Base-by-base conservation (phyloP, 2,113 vertebrate genomes). In the Mastomys natalensis region DNA sequence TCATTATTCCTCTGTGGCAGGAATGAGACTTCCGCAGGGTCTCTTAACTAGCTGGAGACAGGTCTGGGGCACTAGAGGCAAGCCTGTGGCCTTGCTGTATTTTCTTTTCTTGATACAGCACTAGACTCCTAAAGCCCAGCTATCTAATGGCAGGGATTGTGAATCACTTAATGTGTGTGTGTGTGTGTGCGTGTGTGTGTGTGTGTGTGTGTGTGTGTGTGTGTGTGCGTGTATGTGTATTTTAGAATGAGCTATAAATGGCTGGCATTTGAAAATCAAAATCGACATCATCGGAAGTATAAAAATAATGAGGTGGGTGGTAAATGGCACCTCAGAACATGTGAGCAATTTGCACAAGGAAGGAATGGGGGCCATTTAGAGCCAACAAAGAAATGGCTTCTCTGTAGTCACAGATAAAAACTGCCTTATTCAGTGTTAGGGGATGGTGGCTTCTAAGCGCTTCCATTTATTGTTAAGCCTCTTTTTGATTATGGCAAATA, bases 201-300 rank as follows among this genome's bases (percentile, higher is more conserved):
- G 66, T 19, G 73, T 74, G 78, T 64, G 29, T 91, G 62, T 73
- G 60, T 64, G 48, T 64, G 29, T 48, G 76, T 64, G 53, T 82
- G 94, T n/a, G n/a, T n/a, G n/a, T n/a, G n/a, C n/a, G n/a, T n/a
- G n/a, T n/a, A n/a, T n/a, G n/a, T n/a, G n/a, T n/a, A n/a, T 81
- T 62, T 95, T 62, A 73, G 84, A 85, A 91, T 34, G 53, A 95
- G 84, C 96, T 97, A 94, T 92, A 97, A 97, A 95, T 86, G 94
- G 94, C 94, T 96, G 96, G 97, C 97, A 95, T 97, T 98, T 96
- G 96, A 92, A 95, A 96, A 97, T 94, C 96, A 95, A 97, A 98
- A 97, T 93, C 58, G 84, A 96, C 96, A 96, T 97, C 96, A 85
- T 94, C 70, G 87, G 95, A 97, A 97, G 97, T 94, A 94, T 96